Evolutionary conservation across 2,888 invertebrate genomes (phyloP), one percentile per base, ranked within the genome.

Genomic region (Drosophila limbata): DNA sequence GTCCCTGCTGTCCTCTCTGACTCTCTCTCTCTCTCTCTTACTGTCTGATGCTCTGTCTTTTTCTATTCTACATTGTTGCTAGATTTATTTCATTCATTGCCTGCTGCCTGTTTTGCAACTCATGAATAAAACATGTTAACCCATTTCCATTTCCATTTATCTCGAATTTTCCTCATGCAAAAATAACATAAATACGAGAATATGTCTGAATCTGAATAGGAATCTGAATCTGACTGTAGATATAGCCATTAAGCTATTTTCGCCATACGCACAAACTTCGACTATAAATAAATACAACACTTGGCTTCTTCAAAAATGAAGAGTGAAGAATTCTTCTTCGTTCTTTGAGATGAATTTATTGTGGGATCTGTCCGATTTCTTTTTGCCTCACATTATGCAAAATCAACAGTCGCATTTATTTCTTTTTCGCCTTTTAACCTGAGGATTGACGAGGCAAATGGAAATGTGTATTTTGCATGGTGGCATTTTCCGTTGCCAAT

Each of bases 81-180:
- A 69, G 73, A 70, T 78, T 78, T 63, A 55, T 77, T 77, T 57
- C 77, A 77, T 77, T 77, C 69, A 73, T 45, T 50, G 52, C 62
- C 17, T 40, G 48, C 15, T 51, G 50, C 21, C 47, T 35, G 35
- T 52, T 60, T 28, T 60, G 11, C 17, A 45, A 72, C 19, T 52
- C 67, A 68, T 78, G 77, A 77, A 78, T 77, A 78, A 77, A 78
- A 77, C 61, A 77, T 78, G 37, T 84, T 84, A 84, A 84, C 83
- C 87, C 84, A 84, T 87, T 84, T 84, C 87, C 84, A 84, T 87
- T 84, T 84, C 51, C 79, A 86, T 86, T 86, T 74, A 86, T 81
- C 84, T 86, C 53, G 65, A 15, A 65, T 69, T 76, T 77, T 57
- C 70, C 21, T 5, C 21, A 53, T 28, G 37, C 44, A 56, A 56